phyloP scores from a whole-genome alignment of 1,140 invertebrate species.

The Drosophila trapezifrons region DNA sequence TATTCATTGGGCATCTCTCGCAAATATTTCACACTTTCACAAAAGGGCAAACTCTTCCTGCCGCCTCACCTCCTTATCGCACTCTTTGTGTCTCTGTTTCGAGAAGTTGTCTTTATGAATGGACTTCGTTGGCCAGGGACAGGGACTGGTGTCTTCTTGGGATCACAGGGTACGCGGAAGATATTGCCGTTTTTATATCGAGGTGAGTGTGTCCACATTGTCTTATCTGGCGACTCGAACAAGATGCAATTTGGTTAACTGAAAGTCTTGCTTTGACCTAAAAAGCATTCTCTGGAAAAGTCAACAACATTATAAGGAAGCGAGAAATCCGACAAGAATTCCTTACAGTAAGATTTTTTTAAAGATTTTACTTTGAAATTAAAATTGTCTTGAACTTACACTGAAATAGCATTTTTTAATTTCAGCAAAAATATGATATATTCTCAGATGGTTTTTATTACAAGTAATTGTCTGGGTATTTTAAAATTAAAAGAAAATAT shows the following conservation, averaged over 20 bases:
- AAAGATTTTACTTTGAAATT: too few relatives aligned
- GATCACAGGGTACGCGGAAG: conserved; percentile 20
- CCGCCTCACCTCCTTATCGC: conserved; percentile 2
- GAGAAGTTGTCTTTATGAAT: conserved; percentile 36
- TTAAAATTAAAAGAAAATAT: too few relatives aligned
- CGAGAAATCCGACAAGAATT: not conserved
- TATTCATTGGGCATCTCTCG: conserved; percentile 68
- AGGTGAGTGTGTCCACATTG: not conserved
- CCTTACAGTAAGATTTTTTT: too few relatives aligned
- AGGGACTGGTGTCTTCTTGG: conserved; percentile 13
- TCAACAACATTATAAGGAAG: not conserved
- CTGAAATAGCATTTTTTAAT: too few relatives aligned
- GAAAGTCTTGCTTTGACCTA: conserved; percentile 31
- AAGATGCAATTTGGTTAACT: conserved; percentile 36
- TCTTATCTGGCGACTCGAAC: conserved; percentile 37
- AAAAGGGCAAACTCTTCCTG: conserved; percentile 41
- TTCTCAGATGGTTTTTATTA: too few relatives aligned
- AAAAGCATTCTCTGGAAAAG: conserved; percentile 8
- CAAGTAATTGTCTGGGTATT: too few relatives aligned
- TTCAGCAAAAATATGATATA: too few relatives aligned
- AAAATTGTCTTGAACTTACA: too few relatives aligned
- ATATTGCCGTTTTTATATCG: conserved; percentile 17
- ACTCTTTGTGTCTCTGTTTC: not conserved
- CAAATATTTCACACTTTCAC: conserved; percentile 79
- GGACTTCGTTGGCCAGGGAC: conserved; percentile 18